Evolutionary conservation across 35 echinoderm and acorn worm genomes (phyloP).

Genomic region (Antedon bifida): DNA sequence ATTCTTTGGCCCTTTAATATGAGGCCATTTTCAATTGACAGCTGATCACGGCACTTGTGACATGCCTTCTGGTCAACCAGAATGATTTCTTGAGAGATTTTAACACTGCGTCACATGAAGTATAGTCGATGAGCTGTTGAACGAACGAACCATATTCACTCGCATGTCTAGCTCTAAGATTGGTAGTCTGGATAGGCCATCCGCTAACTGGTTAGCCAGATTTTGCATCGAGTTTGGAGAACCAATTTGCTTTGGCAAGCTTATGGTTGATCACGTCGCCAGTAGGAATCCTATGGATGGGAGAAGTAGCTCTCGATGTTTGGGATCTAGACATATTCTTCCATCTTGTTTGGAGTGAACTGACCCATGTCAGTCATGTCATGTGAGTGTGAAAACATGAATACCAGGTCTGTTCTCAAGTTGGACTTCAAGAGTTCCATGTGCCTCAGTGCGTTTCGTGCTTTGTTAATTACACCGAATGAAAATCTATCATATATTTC

Average conservation of each 20-base stretch:
- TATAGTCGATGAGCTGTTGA: neutral
- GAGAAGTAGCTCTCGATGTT: conserved; percentile 5
- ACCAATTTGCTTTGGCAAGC: neutral
- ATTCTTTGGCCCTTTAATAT: neutral
- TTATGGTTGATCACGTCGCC: neutral
- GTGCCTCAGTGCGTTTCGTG: neutral
- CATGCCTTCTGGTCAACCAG: neutral
- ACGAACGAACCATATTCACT: conserved; percentile 14
- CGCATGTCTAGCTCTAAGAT: conserved; percentile 15
- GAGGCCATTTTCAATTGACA: conserved; percentile 3
- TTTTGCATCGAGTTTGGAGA: conserved; percentile 20
- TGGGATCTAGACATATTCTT: conserved; percentile 9
- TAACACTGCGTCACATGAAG: conserved; percentile 5
- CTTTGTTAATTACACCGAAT: neutral
- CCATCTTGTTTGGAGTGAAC: conserved; percentile 25
- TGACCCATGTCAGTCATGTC: conserved; percentile 19
- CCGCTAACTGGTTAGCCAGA: conserved; percentile 16
- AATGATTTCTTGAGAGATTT: conserved; percentile 1
- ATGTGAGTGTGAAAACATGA: neutral
- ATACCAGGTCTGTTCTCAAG: neutral
- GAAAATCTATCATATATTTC: neutral
- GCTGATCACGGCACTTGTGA: conserved; percentile 4
- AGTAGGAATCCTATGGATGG: neutral
- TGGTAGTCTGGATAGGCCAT: conserved; percentile 11
- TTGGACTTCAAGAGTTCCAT: neutral